Evolutionary conservation across 2,113 vertebrate genomes (phyloP).

Genomic region (Eublepharis macularius): DNA sequence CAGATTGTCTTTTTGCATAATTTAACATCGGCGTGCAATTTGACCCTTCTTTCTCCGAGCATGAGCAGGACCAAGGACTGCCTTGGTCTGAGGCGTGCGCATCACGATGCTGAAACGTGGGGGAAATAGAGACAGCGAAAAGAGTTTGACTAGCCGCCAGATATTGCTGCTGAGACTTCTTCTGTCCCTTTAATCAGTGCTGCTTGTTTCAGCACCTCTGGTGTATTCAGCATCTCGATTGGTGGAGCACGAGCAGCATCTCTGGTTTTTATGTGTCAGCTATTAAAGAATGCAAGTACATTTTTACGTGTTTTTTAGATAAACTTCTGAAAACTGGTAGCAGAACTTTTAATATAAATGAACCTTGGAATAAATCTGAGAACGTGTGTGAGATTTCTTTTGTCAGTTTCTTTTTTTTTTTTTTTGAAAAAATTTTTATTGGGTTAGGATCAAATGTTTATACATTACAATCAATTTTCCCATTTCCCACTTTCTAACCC

Average conservation of each 20-base stretch:
- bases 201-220: background rate
- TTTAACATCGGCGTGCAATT: too few species aligned
- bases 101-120: background rate
- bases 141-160: background rate
- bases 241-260: too few species aligned
- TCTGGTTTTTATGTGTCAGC: background rate
- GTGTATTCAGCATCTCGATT: background rate
- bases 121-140: background rate
- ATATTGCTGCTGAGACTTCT: too few species aligned
- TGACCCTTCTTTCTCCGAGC: background rate
- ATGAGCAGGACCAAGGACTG: too few species aligned
- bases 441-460: too few species aligned
- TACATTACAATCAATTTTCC: too few species aligned
- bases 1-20: too few species aligned
- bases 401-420: too few species aligned
- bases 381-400: background rate
- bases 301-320: background rate
- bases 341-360: background rate
- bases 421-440: too few species aligned
- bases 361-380: background rate
- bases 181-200: too few species aligned
- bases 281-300: background rate
- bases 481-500: too few species aligned
- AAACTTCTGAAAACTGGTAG: background rate
- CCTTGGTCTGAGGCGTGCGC: too few species aligned